Evolutionary conservation across 2,113 vertebrate species (phyloP).

Genomic region (Zosterops japonicus): DNA sequence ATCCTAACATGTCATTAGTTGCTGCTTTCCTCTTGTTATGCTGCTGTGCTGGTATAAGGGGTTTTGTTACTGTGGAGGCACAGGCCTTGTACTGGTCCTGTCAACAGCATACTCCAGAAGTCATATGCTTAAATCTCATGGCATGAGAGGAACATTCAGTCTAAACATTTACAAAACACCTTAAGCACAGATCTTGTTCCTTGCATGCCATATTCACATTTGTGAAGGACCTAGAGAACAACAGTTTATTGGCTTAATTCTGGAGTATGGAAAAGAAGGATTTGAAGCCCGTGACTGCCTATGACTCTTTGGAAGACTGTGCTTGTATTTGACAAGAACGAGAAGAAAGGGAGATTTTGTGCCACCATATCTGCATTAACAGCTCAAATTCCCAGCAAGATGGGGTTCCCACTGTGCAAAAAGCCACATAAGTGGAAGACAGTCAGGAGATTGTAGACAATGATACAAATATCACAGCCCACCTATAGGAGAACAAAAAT

Average conservation of each 20-base stretch:
- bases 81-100: neutral
- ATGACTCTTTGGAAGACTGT: neutral
- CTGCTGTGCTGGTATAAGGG: neutral
- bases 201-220: neutral
- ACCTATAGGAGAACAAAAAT: neutral
- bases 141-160: neutral
- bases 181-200: neutral
- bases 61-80: neutral
- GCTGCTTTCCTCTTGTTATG: neutral
- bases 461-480: neutral
- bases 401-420: neutral
- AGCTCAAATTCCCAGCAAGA: neutral
- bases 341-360: neutral
- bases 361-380: neutral
- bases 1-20: neutral
- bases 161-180: neutral
- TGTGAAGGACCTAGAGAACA: neutral
- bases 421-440: neutral
- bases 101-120: neutral
- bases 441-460: neutral
- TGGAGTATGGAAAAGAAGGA: neutral
- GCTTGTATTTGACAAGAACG: neutral
- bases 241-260: neutral
- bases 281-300: neutral
- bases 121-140: fast-evolving